A percentile compares a stretch with the other conserved stretches of the same genome.
These are phyloP conservation scores for Shinisaurus crocodilurus DNA, from an alignment of 2,113 vertebrate genomes.

Conservation along the genomic window DNA sequence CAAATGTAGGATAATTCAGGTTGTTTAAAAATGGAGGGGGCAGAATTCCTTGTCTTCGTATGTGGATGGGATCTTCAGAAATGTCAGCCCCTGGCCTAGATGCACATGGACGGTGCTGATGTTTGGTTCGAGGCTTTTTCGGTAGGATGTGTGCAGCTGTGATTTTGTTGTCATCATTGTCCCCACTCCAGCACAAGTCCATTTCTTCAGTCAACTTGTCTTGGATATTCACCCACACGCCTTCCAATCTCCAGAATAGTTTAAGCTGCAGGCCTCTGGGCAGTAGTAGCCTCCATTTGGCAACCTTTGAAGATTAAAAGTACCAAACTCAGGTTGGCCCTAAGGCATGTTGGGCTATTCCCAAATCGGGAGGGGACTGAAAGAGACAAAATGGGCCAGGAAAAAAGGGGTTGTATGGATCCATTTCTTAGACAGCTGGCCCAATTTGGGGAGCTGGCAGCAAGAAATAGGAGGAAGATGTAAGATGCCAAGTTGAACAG, in stretches of 20 bases:
- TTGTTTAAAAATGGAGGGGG: neutral
- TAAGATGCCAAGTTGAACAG: neutral
- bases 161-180: too few species aligned
- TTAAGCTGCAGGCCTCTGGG: neutral
- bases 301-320: neutral
- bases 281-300: too few species aligned
- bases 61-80: accelerated
- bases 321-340: neutral
- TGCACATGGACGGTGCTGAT: accelerated
- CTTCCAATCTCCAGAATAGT: neutral
- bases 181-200: neutral
- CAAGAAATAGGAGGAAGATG: neutral
- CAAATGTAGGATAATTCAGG: too few species aligned
- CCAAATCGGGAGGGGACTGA: neutral
- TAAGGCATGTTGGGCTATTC: too few species aligned
- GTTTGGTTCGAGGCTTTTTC: neutral
- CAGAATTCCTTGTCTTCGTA: accelerated
- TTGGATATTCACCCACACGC: neutral
- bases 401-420: neutral
- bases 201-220: neutral
- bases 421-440: neutral
- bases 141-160: too few species aligned
- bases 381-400: neutral
- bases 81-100: neutral
- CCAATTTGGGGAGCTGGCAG: neutral